Percentiles rank a stretch among this genome's conserved stretches.
These are phyloP conservation scores for Callitettix versicolor DNA, from an alignment of 1,140 invertebrate species.

Conservation along the genomic window DNA sequence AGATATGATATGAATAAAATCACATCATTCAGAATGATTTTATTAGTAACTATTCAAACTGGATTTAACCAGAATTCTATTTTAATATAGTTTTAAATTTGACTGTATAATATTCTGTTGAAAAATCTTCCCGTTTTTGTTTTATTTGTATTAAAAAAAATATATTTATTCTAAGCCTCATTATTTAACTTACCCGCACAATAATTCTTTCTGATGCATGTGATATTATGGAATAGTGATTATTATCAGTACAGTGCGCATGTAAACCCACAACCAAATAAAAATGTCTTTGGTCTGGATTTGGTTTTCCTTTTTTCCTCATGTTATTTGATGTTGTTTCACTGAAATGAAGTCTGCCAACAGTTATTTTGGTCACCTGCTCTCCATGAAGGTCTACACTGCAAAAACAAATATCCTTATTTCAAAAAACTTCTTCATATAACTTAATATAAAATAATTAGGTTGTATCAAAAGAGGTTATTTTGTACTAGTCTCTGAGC, in stretches of 20 bases:
- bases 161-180: background rate
- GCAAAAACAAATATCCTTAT: slow-evolving; percentile 20
- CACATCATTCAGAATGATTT: too few species aligned
- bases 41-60: too few species aligned
- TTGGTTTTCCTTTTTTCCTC: slow-evolving; percentile 96
- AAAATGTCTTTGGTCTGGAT: slow-evolving; percentile 95
- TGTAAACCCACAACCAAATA: slow-evolving; percentile 82
- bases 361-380: slow-evolving; percentile 81
- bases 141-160: too few species aligned
- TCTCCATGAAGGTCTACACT: slow-evolving; percentile 78
- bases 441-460: slow-evolving; percentile 18
- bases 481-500: too few species aligned
- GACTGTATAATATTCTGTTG: too few species aligned
- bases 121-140: too few species aligned
- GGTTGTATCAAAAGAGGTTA: too few species aligned
- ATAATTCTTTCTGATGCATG: slow-evolving; percentile 94
- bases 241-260: slow-evolving; percentile 72
- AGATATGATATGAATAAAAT: too few species aligned
- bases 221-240: slow-evolving; percentile 64
- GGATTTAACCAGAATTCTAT: too few species aligned
- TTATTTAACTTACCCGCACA: slow-evolving; percentile 60
- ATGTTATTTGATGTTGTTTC: slow-evolving; percentile 99
- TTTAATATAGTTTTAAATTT: too few species aligned
- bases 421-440: background rate
- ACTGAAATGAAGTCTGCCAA: slow-evolving; percentile 92